Evolutionary conservation across 1,140 invertebrate genomes (phyloP).

Genomic region (Drosophila ohnishii): DNA sequence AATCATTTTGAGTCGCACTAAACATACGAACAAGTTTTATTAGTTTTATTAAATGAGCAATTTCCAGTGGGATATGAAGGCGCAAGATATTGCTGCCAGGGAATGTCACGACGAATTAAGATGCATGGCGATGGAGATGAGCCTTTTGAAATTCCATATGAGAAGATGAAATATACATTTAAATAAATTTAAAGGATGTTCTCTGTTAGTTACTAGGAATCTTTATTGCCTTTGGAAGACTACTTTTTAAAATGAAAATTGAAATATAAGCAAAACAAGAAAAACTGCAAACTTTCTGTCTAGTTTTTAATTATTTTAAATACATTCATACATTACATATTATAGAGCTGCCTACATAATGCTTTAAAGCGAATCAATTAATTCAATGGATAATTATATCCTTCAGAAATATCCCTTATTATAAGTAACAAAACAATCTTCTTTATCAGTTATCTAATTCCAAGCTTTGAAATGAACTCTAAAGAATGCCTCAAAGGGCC

Average conservation of each 20-base stretch:
- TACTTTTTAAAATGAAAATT: no score
- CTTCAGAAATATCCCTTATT: background rate
- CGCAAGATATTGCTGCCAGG: background rate
- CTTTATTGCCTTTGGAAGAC: no score
- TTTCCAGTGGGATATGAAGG: conserved; percentile 35
- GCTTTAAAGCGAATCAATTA: background rate
- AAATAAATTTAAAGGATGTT: background rate
- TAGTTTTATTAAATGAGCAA: conserved; percentile 78
- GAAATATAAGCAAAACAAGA: no score
- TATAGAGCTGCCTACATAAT: no score
- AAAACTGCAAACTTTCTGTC: no score
- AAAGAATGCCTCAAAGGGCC: background rate
- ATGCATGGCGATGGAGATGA: background rate
- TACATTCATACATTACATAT: no score
- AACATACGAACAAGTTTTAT: conserved; percentile 44
- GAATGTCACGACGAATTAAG: background rate
- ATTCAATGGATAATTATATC: background rate
- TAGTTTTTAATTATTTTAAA: no score
- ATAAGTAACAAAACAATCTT: background rate
- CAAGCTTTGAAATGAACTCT: background rate
- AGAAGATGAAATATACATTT: background rate
- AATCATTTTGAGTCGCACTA: background rate
- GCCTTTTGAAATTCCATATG: background rate
- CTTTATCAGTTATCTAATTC: background rate
- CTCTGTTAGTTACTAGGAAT: no score